phyloP scores from a whole-genome alignment of 2,888 invertebrate genomes.

The Parnassius smintheus region DNA sequence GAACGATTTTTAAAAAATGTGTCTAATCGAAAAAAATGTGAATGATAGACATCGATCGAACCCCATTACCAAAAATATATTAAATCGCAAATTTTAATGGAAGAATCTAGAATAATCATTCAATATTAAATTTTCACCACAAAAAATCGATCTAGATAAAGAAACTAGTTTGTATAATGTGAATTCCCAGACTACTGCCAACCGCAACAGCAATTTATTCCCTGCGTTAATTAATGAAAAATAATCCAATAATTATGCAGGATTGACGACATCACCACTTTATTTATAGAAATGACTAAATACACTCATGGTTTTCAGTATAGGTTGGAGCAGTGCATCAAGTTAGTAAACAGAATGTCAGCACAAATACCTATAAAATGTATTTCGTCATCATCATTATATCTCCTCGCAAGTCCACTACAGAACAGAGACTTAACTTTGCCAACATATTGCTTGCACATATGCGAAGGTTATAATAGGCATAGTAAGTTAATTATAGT shows the following conservation, averaged over 20 bases:
- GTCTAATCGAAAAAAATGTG: background rate
- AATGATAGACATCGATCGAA: slow-evolving; percentile 6
- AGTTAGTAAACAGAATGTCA: too few species aligned
- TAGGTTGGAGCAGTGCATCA: too few species aligned
- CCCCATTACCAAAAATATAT: background rate
- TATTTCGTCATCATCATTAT: too few species aligned
- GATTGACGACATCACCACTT: background rate
- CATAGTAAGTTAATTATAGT: too few species aligned
- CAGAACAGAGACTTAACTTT: too few species aligned
- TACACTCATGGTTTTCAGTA: too few species aligned
- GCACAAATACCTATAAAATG: too few species aligned
- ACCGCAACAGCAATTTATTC: slow-evolving; percentile 12
- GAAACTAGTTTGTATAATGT: slow-evolving; percentile 13
- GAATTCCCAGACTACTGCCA: slow-evolving; percentile 18
- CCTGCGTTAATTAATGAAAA: slow-evolving; percentile 20
- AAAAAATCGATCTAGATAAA: background rate
- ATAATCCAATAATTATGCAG: slow-evolving; percentile 15
- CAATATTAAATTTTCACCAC: background rate
- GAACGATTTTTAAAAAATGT: too few species aligned
- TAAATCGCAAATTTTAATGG: background rate
- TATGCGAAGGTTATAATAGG: too few species aligned
- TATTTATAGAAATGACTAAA: too few species aligned
- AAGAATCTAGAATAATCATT: slow-evolving; percentile 8
- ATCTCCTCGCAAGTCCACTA: too few species aligned
- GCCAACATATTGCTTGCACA: too few species aligned